phyloP scores from a whole-genome alignment of 2,113 vertebrate genomes.

The Alectura lathami region DNA sequence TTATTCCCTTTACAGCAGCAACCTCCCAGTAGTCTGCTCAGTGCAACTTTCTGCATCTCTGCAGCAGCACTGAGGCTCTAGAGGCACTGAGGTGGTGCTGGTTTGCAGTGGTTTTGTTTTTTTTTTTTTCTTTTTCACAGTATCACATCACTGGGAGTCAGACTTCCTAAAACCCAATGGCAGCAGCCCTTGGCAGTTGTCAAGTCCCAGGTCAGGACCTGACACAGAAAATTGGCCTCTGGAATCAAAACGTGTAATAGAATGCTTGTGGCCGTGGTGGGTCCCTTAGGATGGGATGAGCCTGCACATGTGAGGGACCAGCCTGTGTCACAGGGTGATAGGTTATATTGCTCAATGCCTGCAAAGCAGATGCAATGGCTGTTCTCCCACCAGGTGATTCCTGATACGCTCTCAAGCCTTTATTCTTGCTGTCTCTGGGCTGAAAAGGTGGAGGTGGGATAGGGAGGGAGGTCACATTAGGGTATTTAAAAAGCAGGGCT shows the following conservation, averaged over 20 bases:
- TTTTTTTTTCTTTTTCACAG: background rate
- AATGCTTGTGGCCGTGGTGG: background rate
- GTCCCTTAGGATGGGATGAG: background rate
- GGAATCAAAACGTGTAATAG: background rate
- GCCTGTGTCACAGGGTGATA: too few relatives aligned
- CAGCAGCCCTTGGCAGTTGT: background rate
- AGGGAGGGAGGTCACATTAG: background rate
- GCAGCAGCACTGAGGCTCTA: background rate
- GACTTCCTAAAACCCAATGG: background rate
- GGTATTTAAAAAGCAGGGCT: background rate
- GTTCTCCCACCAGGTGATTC: background rate
- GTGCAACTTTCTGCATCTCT: rapidly evolving
- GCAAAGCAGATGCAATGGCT: background rate
- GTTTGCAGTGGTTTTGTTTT: background rate
- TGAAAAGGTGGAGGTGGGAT: background rate
- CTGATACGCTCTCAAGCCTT: background rate
- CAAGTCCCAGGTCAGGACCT: background rate
- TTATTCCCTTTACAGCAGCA: background rate
- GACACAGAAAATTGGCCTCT: background rate
- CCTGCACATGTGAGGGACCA: background rate
- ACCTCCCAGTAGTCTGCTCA: background rate
- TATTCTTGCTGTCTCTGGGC: background rate
- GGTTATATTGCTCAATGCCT: background rate
- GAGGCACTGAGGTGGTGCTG: background rate
- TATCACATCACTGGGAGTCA: background rate